phyloP scores from a whole-genome alignment of 1,140 invertebrate genomes.

The Camponotus floridanus region DNA sequence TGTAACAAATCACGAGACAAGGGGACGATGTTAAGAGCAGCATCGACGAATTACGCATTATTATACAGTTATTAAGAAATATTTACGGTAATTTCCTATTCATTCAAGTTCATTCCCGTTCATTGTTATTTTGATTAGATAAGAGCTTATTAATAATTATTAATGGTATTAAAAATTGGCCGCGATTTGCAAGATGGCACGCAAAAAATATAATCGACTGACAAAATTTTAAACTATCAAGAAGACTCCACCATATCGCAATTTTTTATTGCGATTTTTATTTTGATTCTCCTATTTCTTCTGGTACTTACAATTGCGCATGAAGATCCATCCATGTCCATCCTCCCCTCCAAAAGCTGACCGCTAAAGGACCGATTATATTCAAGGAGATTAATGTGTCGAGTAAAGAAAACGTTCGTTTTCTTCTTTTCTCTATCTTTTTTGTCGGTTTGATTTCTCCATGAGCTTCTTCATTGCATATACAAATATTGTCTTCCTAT shows the following conservation, averaged over 20 bases:
- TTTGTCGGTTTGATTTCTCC: not conserved
- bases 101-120: too few relatives aligned
- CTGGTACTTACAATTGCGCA: slow-evolving; percentile 72
- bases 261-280: not conserved
- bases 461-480: not conserved
- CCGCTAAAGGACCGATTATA: slow-evolving; percentile 88
- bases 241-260: not conserved
- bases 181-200: too few relatives aligned
- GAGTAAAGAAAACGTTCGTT: slow-evolving; percentile 58
- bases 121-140: too few relatives aligned
- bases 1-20: too few relatives aligned
- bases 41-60: too few relatives aligned
- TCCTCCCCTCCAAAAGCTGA: slow-evolving; percentile 89
- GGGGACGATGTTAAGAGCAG: too few relatives aligned
- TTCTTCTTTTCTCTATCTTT: slow-evolving; percentile 59
- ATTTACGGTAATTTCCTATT: too few relatives aligned
- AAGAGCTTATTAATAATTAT: too few relatives aligned
- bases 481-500: not conserved
- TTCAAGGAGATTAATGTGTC: slow-evolving; percentile 70
- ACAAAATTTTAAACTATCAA: too few relatives aligned
- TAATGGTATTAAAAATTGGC: too few relatives aligned
- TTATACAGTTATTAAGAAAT: too few relatives aligned
- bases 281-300: not conserved
- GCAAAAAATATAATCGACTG: too few relatives aligned
- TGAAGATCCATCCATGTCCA: slow-evolving; percentile 89